A percentile compares a stretch with the other conserved stretches of the same genome.
phyloP scores from a whole-genome alignment of 2,113 vertebrate genomes.

The Litocranius walleri region DNA sequence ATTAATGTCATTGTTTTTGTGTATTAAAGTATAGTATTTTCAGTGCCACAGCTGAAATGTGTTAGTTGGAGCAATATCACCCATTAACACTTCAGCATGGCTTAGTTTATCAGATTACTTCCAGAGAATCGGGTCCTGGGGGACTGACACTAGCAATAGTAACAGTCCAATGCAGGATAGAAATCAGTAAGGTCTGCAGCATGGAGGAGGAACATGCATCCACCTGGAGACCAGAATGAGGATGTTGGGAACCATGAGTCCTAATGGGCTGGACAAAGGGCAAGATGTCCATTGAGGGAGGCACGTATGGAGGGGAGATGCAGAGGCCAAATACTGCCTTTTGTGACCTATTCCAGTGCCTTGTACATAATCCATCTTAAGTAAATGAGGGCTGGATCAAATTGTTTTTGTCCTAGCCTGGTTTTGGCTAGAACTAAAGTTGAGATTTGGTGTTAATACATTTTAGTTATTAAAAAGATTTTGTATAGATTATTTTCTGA shows the following conservation, averaged over 20 bases:
- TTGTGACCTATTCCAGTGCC: neutral
- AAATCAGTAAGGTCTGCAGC: neutral
- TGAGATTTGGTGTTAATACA: neutral
- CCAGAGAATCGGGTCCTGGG: neutral
- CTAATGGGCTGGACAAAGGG: neutral
- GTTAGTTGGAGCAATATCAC: neutral
- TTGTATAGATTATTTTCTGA: conserved; percentile 10
- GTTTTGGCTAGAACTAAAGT: conserved; percentile 15
- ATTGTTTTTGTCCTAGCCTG: neutral
- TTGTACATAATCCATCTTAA: neutral
- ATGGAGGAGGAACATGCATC: neutral
- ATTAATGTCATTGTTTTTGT: neutral
- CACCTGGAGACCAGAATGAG: neutral
- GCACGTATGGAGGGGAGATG: neutral
- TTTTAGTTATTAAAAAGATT: conserved; percentile 23
- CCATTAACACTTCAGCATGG: neutral
- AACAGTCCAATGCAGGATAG: neutral
- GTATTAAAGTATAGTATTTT: neutral
- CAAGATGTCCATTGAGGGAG: neutral
- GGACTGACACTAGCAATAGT: neutral
- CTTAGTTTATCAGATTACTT: neutral
- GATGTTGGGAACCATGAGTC: neutral
- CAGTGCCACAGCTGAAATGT: neutral
- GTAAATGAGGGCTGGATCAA: neutral
- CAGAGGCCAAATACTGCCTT: neutral